phyloP scores from a whole-genome alignment of 1,140 invertebrate species.

The Drosophila miranda region DNA sequence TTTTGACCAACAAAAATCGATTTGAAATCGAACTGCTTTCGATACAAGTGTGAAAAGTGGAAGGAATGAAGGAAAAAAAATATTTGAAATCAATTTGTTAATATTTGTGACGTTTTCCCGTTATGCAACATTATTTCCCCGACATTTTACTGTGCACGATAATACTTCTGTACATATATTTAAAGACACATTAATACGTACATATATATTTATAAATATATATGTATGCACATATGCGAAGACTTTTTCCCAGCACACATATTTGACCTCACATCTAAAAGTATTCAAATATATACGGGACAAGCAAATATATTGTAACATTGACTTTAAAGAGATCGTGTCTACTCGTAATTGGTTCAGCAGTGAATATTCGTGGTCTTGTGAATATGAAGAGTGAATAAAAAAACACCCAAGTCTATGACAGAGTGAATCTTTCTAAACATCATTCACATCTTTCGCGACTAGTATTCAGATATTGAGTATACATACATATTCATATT shows the following conservation, averaged over 20 bases:
- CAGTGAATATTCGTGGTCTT: constrained; percentile 36
- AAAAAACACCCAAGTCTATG: constrained; percentile 7
- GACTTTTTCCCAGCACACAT: constrained; percentile 32
- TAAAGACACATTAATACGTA: constrained; percentile 43
- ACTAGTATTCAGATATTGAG: constrained; percentile 36
- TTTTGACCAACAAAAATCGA: no score
- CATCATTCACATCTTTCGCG: constrained; percentile 26
- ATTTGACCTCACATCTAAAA: constrained; percentile 51
- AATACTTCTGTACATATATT: constrained; percentile 21
- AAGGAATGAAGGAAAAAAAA: not conserved
- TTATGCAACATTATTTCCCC: constrained; percentile 65
- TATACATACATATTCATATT: not conserved
- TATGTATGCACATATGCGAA: constrained; percentile 16
- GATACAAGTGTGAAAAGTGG: not conserved
- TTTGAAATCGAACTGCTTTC: no score
- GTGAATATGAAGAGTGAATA: constrained; percentile 43
- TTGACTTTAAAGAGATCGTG: constrained; percentile 45
- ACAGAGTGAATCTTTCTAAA: constrained; percentile 27
- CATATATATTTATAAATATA: constrained; percentile 40
- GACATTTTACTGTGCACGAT: constrained; percentile 53
- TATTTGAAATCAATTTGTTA: constrained; percentile 30
- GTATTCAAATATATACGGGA: constrained; percentile 43
- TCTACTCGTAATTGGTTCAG: constrained; percentile 33
- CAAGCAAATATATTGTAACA: constrained; percentile 50
- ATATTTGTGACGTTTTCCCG: constrained; percentile 42